Percentiles rank a stretch among this genome's conserved stretches.
phyloP scores from a whole-genome alignment of 2,113 vertebrate genomes.

The Anolis sagrei region DNA sequence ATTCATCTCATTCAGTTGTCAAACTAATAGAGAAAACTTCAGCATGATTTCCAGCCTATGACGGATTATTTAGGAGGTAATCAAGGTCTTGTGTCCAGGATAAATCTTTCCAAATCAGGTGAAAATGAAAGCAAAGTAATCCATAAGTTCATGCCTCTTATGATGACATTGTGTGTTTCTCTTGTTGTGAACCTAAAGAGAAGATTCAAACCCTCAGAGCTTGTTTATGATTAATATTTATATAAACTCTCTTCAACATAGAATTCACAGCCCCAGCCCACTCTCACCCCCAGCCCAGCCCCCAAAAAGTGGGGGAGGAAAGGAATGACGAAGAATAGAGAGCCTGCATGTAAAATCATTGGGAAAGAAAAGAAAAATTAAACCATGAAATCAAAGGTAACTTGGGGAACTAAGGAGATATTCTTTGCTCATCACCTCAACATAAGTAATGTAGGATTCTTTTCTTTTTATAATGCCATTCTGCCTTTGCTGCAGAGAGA shows the following conservation, averaged over 20 bases:
- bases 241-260: too few relatives aligned
- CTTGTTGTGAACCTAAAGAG: not conserved
- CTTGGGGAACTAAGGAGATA: not conserved
- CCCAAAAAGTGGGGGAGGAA: not conserved
- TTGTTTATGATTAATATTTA: not conserved
- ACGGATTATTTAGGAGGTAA: not conserved
- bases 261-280: not conserved
- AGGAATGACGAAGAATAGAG: too few relatives aligned
- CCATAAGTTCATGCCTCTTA: not conserved
- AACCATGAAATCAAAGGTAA: conserved; percentile 8
- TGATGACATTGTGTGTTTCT: not conserved
- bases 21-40: too few relatives aligned
- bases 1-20: too few relatives aligned
- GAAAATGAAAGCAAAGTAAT: not conserved
- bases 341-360: not conserved
- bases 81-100: not conserved
- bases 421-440: not conserved
- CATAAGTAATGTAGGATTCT: not conserved
- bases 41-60: not conserved
- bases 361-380: not conserved
- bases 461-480: conserved; percentile 3
- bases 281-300: too few relatives aligned
- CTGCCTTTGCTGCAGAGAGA: not conserved
- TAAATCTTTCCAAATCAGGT: not conserved
- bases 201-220: not conserved